Conservation (phyloP, 2,113 vertebrate genomes). For the human (Homo sapiens) region DNA sequence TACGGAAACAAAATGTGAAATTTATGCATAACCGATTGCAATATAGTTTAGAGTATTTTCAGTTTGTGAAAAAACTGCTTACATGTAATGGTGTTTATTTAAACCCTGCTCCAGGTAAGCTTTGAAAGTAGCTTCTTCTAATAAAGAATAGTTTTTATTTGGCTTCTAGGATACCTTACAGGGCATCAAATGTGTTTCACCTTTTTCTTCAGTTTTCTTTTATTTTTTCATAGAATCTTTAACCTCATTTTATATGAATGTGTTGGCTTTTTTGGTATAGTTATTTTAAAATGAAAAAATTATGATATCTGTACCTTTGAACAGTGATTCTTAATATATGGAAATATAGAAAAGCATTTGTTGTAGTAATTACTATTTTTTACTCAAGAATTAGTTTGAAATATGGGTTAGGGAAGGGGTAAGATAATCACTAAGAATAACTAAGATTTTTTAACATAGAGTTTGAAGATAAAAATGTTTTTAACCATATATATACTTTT, state of each 20-base stretch:
- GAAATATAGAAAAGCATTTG: background rate
- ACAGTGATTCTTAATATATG: background rate
- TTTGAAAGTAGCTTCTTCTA: background rate
- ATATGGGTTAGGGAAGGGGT: background rate
- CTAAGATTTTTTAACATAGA: slow-evolving; percentile 17
- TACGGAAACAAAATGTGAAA: slow-evolving; percentile 99
- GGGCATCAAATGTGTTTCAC: background rate
- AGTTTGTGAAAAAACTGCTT: slow-evolving; percentile 99
- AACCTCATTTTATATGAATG: background rate
- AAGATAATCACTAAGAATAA: background rate
- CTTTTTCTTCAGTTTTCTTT: background rate
- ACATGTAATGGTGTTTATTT: slow-evolving; percentile 99
- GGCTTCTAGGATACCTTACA: background rate
- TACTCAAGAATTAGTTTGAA: background rate
- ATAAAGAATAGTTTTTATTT: background rate
- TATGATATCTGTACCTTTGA: background rate
- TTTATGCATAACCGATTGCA: slow-evolving; percentile 99
- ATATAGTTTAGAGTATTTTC: slow-evolving; percentile 99
- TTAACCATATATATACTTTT: slow-evolving; percentile 62
- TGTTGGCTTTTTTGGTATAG: background rate
- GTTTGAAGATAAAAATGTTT: slow-evolving; percentile 6
- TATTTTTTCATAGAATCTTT: background rate
- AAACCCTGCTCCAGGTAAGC: slow-evolving; percentile 98
- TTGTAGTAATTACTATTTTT: background rate
- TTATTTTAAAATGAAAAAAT: background rate